Percentiles rank a stretch among this genome's conserved stretches.
Evolutionary conservation across 2,113 vertebrate species (phyloP).

Genomic region (Procavia capensis): DNA sequence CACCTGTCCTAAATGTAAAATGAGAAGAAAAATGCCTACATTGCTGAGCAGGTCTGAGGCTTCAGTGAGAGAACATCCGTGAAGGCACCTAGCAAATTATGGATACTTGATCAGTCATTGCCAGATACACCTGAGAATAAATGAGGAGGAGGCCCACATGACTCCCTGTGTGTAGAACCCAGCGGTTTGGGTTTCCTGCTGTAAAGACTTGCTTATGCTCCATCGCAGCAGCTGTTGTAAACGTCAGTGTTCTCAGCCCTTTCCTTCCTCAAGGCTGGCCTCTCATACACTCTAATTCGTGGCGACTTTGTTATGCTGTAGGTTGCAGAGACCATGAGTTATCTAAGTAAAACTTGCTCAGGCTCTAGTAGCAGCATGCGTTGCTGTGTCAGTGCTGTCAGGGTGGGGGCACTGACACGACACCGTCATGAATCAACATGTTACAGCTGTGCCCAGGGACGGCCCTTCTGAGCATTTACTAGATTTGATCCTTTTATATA

Average conservation of each 20-base stretch:
- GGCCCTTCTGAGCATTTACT: constrained; percentile 42
- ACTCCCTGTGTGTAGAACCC: neutral
- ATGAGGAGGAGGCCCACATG: neutral
- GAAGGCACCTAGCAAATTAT: neutral
- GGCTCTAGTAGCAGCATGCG: neutral
- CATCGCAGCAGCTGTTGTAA: rapidly evolving
- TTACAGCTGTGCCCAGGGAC: constrained; percentile 53
- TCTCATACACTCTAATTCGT: neutral
- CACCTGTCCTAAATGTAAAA: neutral
- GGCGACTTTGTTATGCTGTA: neutral
- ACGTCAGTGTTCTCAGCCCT: neutral
- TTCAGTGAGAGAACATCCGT: neutral
- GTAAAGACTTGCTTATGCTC: neutral
- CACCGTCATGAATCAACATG: constrained; percentile 73
- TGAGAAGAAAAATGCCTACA: no score
- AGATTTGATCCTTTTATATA: constrained; percentile 26
- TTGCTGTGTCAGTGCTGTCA: neutral
- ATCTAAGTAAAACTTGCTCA: constrained; percentile 35
- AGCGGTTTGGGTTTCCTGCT: neutral
- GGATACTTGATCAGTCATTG: neutral
- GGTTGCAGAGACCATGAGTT: neutral
- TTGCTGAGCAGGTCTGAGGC: neutral
- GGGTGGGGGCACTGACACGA: constrained; percentile 52
- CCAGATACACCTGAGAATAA: neutral
- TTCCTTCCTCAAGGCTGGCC: neutral